A percentile compares a stretch with the other conserved stretches of the same genome.
These are phyloP conservation scores for Rhopalosiphum maidis DNA, from an alignment of 1,140 invertebrate genomes.

Conservation along the genomic window DNA sequence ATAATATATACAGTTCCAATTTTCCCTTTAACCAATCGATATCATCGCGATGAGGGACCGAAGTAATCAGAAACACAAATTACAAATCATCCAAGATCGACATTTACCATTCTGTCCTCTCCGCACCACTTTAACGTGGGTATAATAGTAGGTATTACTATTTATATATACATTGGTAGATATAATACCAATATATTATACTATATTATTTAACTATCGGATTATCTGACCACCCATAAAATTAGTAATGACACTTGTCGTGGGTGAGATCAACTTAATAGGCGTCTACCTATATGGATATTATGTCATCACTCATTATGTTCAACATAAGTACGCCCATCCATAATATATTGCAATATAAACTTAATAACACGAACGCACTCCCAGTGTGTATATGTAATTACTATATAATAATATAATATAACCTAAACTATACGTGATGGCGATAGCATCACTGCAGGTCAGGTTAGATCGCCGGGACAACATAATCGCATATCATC, in stretches of 20 bases:
- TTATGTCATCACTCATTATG: conserved; percentile 8
- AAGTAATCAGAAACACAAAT: conserved; percentile 16
- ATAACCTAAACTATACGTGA: not conserved
- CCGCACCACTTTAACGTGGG: not conserved
- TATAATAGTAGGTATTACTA: not conserved
- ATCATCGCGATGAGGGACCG: not conserved
- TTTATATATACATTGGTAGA: not conserved
- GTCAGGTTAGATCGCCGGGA: not conserved
- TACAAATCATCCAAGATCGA: not conserved
- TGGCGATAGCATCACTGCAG: not conserved
- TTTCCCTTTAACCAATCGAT: not conserved
- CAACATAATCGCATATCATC: not conserved
- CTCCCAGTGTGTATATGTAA: not conserved
- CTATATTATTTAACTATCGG: not conserved
- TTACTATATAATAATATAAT: not conserved
- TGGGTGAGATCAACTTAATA: not conserved
- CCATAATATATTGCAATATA: not conserved
- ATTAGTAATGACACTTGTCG: not conserved
- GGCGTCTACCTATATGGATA: not conserved
- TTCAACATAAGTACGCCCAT: not conserved
- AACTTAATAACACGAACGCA: not conserved
- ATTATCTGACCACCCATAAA: not conserved
- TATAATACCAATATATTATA: not conserved
- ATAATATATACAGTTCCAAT: not conserved
- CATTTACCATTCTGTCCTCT: not conserved